Conservation (phyloP, 2,888 invertebrate species). For the Ennomos fuscantarius region DNA sequence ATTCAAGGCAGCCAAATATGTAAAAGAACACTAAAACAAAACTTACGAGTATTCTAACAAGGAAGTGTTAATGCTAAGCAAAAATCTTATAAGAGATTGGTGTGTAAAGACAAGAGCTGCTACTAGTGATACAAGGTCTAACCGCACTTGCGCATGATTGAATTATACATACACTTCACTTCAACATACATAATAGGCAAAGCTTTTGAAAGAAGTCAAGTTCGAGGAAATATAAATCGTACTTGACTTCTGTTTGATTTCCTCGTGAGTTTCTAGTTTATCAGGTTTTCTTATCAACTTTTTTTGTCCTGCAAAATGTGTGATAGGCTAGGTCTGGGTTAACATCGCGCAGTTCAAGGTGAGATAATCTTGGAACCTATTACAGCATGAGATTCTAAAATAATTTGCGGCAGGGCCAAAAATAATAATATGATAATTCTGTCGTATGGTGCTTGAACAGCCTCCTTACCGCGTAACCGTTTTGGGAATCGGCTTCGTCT, state of each 20-base stretch:
- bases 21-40: neutral
- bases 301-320: conserved; percentile 10
- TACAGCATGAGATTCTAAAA: conserved; percentile 1
- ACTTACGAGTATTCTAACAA: conserved; percentile 8
- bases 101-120: conserved; percentile 15
- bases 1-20: neutral
- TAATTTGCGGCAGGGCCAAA: neutral
- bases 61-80: conserved; percentile 23
- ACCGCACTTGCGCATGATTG: conserved; percentile 25
- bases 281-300: conserved; percentile 2
- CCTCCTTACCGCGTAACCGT: too few relatives aligned
- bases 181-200: neutral
- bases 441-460: too few relatives aligned
- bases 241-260: too few relatives aligned
- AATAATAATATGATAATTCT: neutral
- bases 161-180: conserved; percentile 12
- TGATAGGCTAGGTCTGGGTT: conserved; percentile 9
- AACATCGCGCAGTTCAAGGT: conserved; percentile 8
- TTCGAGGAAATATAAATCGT: too few relatives aligned
- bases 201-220: too few relatives aligned
- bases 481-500: too few relatives aligned
- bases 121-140: conserved; percentile 21
- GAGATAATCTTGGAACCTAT: conserved; percentile 7
- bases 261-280: neutral
- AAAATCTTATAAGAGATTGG: conserved; percentile 23